phyloP scores from a whole-genome alignment of 2,797 vertebrate species.

The Perodicticus potto region DNA sequence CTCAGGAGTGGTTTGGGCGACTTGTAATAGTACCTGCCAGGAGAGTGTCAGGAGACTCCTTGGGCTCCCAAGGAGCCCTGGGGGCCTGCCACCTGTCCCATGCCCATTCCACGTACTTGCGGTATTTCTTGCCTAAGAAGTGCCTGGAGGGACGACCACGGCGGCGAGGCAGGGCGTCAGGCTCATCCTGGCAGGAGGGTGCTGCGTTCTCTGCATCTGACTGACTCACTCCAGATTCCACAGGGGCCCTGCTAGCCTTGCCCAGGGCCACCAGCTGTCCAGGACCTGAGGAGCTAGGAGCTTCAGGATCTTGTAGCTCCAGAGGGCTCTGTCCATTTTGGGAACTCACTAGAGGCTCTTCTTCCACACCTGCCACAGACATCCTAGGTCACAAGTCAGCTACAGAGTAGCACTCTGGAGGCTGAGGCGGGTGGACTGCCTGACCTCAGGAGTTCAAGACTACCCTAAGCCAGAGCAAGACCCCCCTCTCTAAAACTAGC shows the following conservation, averaged over 20 bases:
- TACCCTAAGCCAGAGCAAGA: too few relatives aligned
- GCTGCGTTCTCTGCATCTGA: conserved; percentile 95
- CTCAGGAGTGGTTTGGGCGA: conserved; percentile 95
- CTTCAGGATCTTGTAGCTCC: conserved; percentile 88
- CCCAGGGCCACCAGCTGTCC: conserved; percentile 76
- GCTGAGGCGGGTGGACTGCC: too few relatives aligned
- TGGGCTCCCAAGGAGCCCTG: too few relatives aligned
- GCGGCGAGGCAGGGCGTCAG: conserved; percentile 89
- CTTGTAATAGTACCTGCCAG: conserved; percentile 93
- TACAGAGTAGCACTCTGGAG: neutral
- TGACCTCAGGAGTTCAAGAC: too few relatives aligned
- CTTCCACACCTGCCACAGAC: conserved; percentile 87
- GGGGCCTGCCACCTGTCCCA: fast-evolving
- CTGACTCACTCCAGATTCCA: conserved; percentile 92
- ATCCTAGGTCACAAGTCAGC: neutral
- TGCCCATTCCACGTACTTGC: conserved; percentile 93
- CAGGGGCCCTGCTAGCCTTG: conserved; percentile 76
- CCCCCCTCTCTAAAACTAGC: too few relatives aligned
- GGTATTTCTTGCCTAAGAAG: conserved; percentile 97
- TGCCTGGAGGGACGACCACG: conserved; percentile 95
- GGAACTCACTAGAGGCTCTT: conserved; percentile 85
- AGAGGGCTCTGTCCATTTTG: conserved; percentile 84
- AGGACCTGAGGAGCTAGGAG: conserved; percentile 92
- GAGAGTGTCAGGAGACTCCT: neutral
- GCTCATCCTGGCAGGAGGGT: conserved; percentile 92